phyloP scores from a whole-genome alignment of 2,113 vertebrate genomes.

The Paraplagusia blochii region DNA sequence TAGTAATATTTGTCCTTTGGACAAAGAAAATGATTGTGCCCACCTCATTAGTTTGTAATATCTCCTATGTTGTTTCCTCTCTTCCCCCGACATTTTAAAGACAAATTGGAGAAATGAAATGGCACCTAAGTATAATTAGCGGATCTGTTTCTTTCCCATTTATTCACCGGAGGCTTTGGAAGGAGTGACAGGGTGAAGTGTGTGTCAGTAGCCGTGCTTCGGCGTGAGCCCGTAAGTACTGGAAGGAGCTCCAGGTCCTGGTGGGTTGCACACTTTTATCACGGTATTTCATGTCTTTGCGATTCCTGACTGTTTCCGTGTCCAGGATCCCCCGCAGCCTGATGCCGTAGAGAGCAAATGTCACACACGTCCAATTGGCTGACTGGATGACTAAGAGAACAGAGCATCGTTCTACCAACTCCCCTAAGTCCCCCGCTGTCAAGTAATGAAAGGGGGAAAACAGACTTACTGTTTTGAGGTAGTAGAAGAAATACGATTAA shows the following conservation, averaged over 20 bases:
- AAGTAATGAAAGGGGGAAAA: neutral
- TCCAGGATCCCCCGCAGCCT: conserved; percentile 37
- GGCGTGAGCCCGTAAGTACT: conserved; percentile 6
- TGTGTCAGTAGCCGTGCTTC: conserved; percentile 1
- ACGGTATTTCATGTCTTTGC: conserved; percentile 23
- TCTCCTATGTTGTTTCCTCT: too few relatives aligned
- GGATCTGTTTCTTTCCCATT: too few relatives aligned
- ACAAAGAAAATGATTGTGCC: too few relatives aligned
- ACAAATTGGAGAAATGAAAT: too few relatives aligned
- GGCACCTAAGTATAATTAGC: too few relatives aligned
- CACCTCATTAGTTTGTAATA: too few relatives aligned
- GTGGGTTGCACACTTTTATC: conserved; percentile 22
- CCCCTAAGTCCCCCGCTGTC: conserved; percentile 2
- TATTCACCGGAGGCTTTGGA: too few relatives aligned
- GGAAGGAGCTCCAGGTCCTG: conserved; percentile 21
- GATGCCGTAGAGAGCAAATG: conserved; percentile 25
- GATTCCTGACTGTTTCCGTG: conserved; percentile 16
- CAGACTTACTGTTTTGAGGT: neutral
- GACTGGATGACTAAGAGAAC: conserved; percentile 10
- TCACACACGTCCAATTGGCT: neutral
- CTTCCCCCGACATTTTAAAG: too few relatives aligned
- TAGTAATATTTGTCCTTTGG: too few relatives aligned
- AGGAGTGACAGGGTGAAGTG: too few relatives aligned
- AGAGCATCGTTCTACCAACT: conserved; percentile 11
- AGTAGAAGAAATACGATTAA: neutral